Conservation (phyloP, 2,888 invertebrate species). For the Calameuta pallipes region DNA sequence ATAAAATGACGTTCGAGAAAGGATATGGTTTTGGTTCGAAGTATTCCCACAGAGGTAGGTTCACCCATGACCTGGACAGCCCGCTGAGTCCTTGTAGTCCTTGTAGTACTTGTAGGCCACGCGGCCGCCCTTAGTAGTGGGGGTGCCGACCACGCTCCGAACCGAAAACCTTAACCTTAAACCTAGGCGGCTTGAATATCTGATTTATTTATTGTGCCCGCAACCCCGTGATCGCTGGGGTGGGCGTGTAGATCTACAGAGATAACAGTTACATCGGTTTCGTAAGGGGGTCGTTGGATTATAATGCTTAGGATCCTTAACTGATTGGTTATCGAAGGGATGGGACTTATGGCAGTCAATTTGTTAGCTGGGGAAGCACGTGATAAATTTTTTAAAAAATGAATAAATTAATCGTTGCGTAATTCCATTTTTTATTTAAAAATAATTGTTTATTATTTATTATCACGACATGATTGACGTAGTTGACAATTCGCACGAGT, state of each 20-base stretch:
- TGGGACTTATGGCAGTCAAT: background rate
- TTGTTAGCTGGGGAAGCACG: background rate
- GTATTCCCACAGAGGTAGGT: slow-evolving; percentile 3
- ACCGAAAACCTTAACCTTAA: slow-evolving; percentile 12
- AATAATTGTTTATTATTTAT: background rate
- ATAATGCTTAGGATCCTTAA: slow-evolving; percentile 7
- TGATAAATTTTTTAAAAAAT: background rate
- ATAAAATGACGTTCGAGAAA: slow-evolving; percentile 2
- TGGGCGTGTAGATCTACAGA: slow-evolving; percentile 35
- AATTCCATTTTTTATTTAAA: background rate
- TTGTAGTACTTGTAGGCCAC: slow-evolving; percentile 19
- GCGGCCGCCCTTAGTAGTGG: slow-evolving; percentile 22
- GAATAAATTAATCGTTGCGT: background rate
- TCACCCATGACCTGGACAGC: slow-evolving; percentile 24
- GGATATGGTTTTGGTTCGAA: slow-evolving; percentile 1
- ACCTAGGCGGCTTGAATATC: slow-evolving; percentile 28
- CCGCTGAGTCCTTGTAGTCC: slow-evolving; percentile 43
- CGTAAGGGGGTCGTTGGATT: slow-evolving; percentile 28
- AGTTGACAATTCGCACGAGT: background rate
- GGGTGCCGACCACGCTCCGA: slow-evolving; percentile 14
- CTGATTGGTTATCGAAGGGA: background rate
- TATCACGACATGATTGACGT: background rate
- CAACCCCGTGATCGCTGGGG: slow-evolving; percentile 36
- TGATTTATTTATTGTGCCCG: slow-evolving; percentile 42
- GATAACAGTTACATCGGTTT: slow-evolving; percentile 38